Base-by-base conservation (phyloP, 2,113 vertebrate genomes). In the Apus apus region DNA sequence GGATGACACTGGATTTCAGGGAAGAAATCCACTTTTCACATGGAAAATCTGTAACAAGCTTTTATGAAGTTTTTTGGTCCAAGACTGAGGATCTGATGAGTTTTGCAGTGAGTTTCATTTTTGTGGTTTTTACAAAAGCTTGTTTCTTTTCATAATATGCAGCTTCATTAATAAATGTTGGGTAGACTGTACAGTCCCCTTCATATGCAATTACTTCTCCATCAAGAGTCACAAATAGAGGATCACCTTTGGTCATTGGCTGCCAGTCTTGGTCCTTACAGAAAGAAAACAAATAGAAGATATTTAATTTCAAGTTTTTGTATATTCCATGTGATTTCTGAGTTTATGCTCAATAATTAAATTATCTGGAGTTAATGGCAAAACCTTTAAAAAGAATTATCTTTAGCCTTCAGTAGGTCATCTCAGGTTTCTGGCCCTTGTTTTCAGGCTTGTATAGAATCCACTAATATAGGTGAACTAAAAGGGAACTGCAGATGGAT, bases 101-200 rank as follows among this genome's bases (percentile, higher is more conserved):
- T 61, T 96, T 97, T 45, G 98, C 99, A 15, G 85, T 96, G 94
- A 99, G 95, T 60, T 97, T 97, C 85, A 98, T 95, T 97, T 98
- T 98, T 57, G 98, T 97, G 21, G 99, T 99, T 91, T 98, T 99
- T 15, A 99, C 96, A 54, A 99, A 99, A 10, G 99, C 99, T 98
- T 99, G 99, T 71, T 99, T 98, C 97, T 99, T 99, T 95, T 99
- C 99, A 73, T 99, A 99, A 96, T 99, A 99, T 5, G 99, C 99
- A 1, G 99, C 99, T 97, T 99, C 99, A 2, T 99, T 99, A 92
- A 99, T 98, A 96, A 99, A 99, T 27, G 98, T 98, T 11, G 99
- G 99, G 64, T 99, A 99, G 67, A 99, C 98, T 0, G 98, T 98
- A 67, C 95, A 94, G 38, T 98, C 95, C 87, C 98, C 99, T 20